These are phyloP conservation scores for Amphiura filiformis DNA, from an alignment of 35 echinoderm and acorn worm species.

Conservation along the genomic window DNA sequence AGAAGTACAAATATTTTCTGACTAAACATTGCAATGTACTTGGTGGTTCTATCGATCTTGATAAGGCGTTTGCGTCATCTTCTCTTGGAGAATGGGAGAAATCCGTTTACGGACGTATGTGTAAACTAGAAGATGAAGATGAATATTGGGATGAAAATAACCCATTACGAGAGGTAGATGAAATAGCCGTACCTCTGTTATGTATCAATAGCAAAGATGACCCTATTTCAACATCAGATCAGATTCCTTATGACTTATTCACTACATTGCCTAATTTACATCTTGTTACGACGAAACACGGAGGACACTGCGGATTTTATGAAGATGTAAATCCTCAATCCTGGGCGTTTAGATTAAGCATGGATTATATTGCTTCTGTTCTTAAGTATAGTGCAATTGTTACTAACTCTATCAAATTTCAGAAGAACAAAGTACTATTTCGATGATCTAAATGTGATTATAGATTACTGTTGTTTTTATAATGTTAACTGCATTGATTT, in stretches of 20 bases:
- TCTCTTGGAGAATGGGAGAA: constrained; percentile 51
- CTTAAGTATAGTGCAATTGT: constrained; percentile 26
- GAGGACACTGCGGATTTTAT: constrained; percentile 73
- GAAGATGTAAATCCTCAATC: constrained; percentile 25
- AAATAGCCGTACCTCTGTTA: constrained; percentile 81
- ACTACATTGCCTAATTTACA: constrained; percentile 73
- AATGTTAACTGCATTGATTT: too few relatives aligned
- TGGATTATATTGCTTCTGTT: constrained; percentile 52
- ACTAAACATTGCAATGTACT: constrained; percentile 44
- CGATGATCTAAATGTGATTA: too few relatives aligned
- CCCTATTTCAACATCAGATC: constrained; percentile 39
- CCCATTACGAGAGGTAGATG: constrained; percentile 83
- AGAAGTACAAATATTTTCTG: constrained; percentile 59
- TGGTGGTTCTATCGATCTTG: constrained; percentile 46
- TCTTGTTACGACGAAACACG: constrained; percentile 61
- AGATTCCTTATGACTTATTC: constrained; percentile 90
- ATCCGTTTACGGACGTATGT: constrained; percentile 19
- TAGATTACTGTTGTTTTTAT: too few relatives aligned
- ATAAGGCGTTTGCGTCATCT: constrained; percentile 46
- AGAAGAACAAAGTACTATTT: not conserved
- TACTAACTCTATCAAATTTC: not conserved
- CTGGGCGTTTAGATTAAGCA: constrained; percentile 35
- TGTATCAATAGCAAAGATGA: constrained; percentile 92
- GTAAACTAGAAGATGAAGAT: constrained; percentile 29
- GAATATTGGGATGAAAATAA: constrained; percentile 92